Conservation (phyloP, 2,888 invertebrate species). For the Ophioninae sp. region DNA sequence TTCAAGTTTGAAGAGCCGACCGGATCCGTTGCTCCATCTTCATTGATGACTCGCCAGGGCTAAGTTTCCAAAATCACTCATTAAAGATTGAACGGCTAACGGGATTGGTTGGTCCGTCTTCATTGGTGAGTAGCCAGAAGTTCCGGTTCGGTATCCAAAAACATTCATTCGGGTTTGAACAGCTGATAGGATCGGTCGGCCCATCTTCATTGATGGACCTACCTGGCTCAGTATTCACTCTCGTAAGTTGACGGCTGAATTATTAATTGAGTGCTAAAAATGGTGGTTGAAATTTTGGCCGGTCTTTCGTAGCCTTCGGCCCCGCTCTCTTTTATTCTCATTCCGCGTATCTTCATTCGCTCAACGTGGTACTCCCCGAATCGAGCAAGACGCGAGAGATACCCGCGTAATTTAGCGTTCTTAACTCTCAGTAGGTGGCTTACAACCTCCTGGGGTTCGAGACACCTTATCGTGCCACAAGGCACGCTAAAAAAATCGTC, state of each 20-base stretch:
- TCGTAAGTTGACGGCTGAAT: not conserved
- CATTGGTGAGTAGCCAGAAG: no score
- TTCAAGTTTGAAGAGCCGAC: no score
- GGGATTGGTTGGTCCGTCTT: no score
- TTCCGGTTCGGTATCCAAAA: no score
- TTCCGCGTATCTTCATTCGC: constrained; percentile 8
- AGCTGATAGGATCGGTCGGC: not conserved
- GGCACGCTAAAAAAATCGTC: constrained; percentile 65
- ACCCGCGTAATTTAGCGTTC: constrained; percentile 80
- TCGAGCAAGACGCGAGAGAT: constrained; percentile 79
- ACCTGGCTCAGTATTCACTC: not conserved
- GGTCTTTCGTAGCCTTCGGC: not conserved
- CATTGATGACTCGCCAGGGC: no score
- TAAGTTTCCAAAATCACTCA: no score
- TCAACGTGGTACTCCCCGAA: constrained; percentile 70
- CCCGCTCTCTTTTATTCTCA: not conserved
- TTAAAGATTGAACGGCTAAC: no score
- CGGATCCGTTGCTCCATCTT: no score
- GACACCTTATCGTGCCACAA: constrained; percentile 77
- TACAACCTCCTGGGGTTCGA: constrained; percentile 78
- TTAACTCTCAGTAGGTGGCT: constrained; percentile 79
- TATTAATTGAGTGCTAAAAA: not conserved
- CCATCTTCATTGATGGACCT: no score
- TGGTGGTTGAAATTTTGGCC: not conserved
- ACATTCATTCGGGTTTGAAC: not conserved